Evolutionary conservation across 2,113 vertebrate species (phyloP).

Genomic region (Eurystomus gularis): DNA sequence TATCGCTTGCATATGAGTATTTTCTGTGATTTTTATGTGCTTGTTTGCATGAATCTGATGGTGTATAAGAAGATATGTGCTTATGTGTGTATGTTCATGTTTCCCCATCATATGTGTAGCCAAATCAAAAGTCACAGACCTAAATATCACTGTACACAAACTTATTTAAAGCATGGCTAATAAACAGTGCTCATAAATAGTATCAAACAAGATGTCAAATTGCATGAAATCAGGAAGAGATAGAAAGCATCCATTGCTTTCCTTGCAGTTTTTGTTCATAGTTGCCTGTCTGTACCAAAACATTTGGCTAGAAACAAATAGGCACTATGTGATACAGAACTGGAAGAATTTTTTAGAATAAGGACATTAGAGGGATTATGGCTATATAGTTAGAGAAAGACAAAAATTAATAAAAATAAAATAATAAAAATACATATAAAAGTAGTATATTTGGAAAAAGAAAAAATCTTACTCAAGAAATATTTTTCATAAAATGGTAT

Average conservation of each 20-base stretch:
- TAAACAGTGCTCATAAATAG: neutral
- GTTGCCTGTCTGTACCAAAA: neutral
- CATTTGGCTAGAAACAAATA: neutral
- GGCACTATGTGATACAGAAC: neutral
- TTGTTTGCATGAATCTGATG: neutral
- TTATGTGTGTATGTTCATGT: neutral
- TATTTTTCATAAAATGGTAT: neutral
- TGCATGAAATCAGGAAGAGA: neutral
- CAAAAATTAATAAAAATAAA: neutral
- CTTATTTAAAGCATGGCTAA: neutral
- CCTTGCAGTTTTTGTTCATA: neutral
- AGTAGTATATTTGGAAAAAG: neutral
- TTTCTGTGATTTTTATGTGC: neutral
- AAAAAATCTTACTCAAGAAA: neutral
- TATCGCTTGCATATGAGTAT: neutral
- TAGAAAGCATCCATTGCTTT: neutral
- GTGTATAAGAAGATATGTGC: neutral
- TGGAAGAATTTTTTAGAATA: neutral
- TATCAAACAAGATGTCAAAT: neutral
- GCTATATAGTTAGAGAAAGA: neutral
- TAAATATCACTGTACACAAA: neutral
- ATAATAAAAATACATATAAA: neutral
- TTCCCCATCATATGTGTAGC: accelerated
- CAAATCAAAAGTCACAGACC: neutral
- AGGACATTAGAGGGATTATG: accelerated